Base-by-base conservation (phyloP, 1,140 invertebrate species). In the Heliconius hewitsoni region DNA sequence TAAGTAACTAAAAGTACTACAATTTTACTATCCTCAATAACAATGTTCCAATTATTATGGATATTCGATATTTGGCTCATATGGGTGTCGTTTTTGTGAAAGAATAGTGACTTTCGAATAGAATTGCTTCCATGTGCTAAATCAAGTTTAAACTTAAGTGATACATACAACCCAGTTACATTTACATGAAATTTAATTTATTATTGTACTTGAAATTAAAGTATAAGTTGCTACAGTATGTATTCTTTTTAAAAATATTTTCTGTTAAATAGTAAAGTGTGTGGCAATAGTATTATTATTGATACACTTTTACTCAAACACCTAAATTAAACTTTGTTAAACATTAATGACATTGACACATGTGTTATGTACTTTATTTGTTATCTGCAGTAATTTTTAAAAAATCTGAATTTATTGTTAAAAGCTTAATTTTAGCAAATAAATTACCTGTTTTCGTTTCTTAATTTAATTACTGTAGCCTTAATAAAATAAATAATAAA, bases 181-280 rank as follows among this genome's bases (percentile, higher is more conserved):
- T 72, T 70, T 78, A 71, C 74, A 79, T 19, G 52, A 78, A 70
- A 71, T 39, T 78, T 73, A 66, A 77, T 81, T 57, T 83, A 78
- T 73, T 71, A 74, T 78, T 78, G 8, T 57, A 2, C 19, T 23
- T n/a, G 8, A n/a, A 23, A 37, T 37, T 37, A 37, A 37, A 37
- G 5, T 8, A 37, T 37, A 19, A 52, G 18, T 19, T 19, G 18
- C 6, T 52, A 8, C 18, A 52, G 18, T 46, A 37, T 37, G 34
- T 37, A 37, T 37, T 37, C 6, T 6, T 37, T 37, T 37, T 6
- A 6, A 34, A 46, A 46, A 46, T 46, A 34, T 71, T 37, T 71
- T 37, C 5, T 9, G 0, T 34, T 34, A 34, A 8, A 42, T 70
- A 71, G n/a, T 72, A 76, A 72, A 80, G 37, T 27, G 37, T 55